Evolutionary conservation across 2,888 invertebrate genomes (phyloP).

Genomic region (Minunthozetes semirufus): DNA sequence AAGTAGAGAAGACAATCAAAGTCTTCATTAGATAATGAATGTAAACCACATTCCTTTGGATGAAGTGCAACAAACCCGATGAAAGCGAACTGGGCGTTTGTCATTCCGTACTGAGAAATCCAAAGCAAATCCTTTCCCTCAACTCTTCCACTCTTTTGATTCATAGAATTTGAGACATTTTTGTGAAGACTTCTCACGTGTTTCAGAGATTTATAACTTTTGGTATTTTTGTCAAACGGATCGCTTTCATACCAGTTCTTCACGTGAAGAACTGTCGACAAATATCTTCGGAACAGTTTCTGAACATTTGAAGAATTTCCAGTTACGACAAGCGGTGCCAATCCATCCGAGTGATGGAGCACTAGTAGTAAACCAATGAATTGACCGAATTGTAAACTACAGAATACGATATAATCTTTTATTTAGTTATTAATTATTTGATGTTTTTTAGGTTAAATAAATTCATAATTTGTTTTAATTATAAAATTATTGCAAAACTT

Average conservation of each 20-base stretch:
- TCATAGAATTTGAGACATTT: slow-evolving; percentile 46
- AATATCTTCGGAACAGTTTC: slow-evolving; percentile 67
- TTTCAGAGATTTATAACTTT: slow-evolving; percentile 33
- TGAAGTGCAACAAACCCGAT: slow-evolving; percentile 64
- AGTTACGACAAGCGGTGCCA: slow-evolving; percentile 60
- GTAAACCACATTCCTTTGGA: slow-evolving; percentile 60
- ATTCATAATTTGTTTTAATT: too few species aligned
- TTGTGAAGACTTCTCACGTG: slow-evolving; percentile 53
- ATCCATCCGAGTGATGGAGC: slow-evolving; percentile 32
- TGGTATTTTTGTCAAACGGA: slow-evolving; percentile 34
- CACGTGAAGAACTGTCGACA: slow-evolving; percentile 69
- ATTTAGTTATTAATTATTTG: not conserved
- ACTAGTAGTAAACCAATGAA: slow-evolving; percentile 36
- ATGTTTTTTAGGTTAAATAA: not conserved
- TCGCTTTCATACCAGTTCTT: slow-evolving; percentile 69
- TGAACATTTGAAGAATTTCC: slow-evolving; percentile 60
- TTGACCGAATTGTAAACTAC: slow-evolving; percentile 42
- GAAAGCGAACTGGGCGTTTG: slow-evolving; percentile 77
- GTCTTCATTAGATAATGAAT: slow-evolving; percentile 57
- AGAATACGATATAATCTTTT: not conserved
- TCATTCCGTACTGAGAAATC: slow-evolving; percentile 74
- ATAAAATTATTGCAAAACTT: too few species aligned
- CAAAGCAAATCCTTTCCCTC: slow-evolving; percentile 47
- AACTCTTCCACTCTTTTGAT: slow-evolving; percentile 12
- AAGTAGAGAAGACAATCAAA: slow-evolving; percentile 69